phyloP scores from a whole-genome alignment of 2,888 invertebrate genomes.

The Malthinus flaveolus region DNA sequence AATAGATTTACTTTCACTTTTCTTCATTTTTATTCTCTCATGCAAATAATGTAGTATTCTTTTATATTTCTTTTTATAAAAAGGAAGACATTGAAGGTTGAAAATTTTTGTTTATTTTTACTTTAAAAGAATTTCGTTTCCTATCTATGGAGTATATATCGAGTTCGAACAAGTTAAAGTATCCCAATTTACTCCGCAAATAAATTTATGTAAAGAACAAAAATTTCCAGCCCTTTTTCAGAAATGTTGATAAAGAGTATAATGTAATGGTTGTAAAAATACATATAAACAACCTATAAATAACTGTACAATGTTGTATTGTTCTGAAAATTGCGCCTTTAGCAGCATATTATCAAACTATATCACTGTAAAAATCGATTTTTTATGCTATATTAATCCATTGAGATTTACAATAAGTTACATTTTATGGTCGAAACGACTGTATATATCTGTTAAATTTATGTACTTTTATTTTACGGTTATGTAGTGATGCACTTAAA shows the following conservation, averaged over 20 bases:
- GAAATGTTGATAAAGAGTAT: too few species aligned
- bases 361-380: slow-evolving; percentile 12
- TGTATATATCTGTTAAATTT: slow-evolving; percentile 6
- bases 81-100: slow-evolving; percentile 16
- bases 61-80: slow-evolving; percentile 8
- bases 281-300: neutral
- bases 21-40: slow-evolving; percentile 6
- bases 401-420: slow-evolving; percentile 11
- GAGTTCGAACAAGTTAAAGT: slow-evolving; percentile 15
- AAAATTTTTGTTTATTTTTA: slow-evolving; percentile 17
- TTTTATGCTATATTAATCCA: slow-evolving; percentile 14
- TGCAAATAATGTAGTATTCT: slow-evolving; percentile 11
- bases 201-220: slow-evolving; percentile 12
- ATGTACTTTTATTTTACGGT: slow-evolving; percentile 2
- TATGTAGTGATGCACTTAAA: slow-evolving; percentile 5
- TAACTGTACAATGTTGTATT: slow-evolving; percentile 10
- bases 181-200: slow-evolving; percentile 16
- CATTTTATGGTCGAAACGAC: slow-evolving; percentile 1
- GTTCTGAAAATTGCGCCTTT: slow-evolving; percentile 6
- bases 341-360: slow-evolving; percentile 16
- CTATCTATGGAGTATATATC: too few species aligned
- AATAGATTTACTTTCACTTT: neutral
- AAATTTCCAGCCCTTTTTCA: slow-evolving; percentile 3
- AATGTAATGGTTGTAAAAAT: too few species aligned
- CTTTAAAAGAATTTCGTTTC: slow-evolving; percentile 14